phyloP scores from a whole-genome alignment of 2,113 vertebrate genomes.

The Hydropotes inermis region DNA sequence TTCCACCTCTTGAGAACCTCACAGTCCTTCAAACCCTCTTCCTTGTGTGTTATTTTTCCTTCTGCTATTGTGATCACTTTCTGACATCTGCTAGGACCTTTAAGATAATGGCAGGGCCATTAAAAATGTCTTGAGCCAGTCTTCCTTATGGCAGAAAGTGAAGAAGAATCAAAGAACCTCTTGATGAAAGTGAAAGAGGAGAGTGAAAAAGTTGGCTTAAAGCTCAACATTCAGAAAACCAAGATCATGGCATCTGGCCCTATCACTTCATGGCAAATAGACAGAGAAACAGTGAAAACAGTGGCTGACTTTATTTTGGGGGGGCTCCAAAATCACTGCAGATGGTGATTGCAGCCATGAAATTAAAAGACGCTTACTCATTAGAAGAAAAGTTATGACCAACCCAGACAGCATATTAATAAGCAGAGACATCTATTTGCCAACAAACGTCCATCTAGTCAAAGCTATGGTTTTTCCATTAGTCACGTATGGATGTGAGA shows the following conservation, averaged over 20 bases:
- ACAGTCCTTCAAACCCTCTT: not conserved
- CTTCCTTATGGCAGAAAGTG: not conserved
- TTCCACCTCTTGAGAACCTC: not conserved
- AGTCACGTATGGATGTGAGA: too few relatives aligned
- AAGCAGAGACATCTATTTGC: not conserved
- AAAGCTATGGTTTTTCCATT: too few relatives aligned
- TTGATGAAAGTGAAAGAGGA: not conserved
- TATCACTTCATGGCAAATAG: not conserved
- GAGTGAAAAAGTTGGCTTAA: not conserved
- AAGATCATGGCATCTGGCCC: not conserved
- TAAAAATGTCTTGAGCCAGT: not conserved
- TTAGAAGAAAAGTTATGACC: not conserved
- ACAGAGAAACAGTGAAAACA: not conserved
- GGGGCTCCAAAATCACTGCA: not conserved
- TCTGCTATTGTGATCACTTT: not conserved
- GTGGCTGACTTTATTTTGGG: rapidly evolving
- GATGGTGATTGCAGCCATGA: not conserved
- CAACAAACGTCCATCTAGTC: too few relatives aligned
- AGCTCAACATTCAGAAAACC: not conserved
- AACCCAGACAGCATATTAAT: not conserved
- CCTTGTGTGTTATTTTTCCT: not conserved
- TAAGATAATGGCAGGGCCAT: not conserved
- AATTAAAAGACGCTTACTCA: too few relatives aligned
- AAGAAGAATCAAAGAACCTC: not conserved
- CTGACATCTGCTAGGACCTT: not conserved